These are phyloP conservation scores for Hydropotes inermis DNA, from an alignment of 2,113 vertebrate genomes.

Conservation along the genomic window DNA sequence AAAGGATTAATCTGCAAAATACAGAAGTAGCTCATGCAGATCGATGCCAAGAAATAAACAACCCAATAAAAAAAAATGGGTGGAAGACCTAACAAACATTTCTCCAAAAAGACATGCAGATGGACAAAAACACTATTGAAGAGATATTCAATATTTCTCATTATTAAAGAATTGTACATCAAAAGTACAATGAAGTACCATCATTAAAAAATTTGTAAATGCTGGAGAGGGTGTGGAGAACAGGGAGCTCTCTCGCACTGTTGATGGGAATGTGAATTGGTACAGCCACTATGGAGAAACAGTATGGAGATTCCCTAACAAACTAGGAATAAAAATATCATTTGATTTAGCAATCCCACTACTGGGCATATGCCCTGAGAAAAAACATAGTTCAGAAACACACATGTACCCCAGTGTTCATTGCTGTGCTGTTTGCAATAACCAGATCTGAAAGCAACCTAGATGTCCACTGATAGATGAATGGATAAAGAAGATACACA, in stretches of 20 bases:
- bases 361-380: not conserved
- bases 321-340: too few species aligned
- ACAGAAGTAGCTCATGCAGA: not conserved
- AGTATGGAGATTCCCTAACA: too few species aligned
- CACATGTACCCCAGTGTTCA: not conserved
- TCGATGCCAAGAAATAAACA: not conserved
- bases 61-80: not conserved
- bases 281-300: too few species aligned
- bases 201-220: too few species aligned
- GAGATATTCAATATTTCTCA: not conserved
- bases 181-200: not conserved
- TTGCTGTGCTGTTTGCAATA: not conserved
- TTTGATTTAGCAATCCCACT: too few species aligned
- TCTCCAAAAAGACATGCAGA: not conserved
- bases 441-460: not conserved
- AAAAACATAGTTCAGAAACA: not conserved
- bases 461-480: too few species aligned
- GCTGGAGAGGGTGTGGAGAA: too few species aligned
- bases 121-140: not conserved
- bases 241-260: too few species aligned
- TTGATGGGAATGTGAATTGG: too few species aligned
- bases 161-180: not conserved
- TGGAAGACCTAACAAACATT: not conserved
- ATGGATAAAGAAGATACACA: too few species aligned
- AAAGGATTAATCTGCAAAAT: not conserved